phyloP scores from a whole-genome alignment of 2,888 invertebrate species.

The Oasisia sp. region DNA sequence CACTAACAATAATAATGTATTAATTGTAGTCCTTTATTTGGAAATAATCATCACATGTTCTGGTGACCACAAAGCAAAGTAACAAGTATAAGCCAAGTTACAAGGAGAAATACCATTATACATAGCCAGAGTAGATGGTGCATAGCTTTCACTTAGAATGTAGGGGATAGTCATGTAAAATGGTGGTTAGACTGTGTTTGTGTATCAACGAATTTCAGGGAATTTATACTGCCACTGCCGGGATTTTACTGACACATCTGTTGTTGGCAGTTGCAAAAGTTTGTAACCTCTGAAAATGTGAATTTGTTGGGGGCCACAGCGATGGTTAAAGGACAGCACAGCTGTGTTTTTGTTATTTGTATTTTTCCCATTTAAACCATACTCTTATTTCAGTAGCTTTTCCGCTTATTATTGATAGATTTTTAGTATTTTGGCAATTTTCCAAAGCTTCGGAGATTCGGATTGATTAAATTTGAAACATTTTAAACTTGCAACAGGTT shows the following conservation, averaged over 20 bases:
- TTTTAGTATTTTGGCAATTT: background rate
- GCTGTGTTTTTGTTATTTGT: background rate
- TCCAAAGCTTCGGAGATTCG: background rate
- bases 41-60: background rate
- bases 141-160: background rate
- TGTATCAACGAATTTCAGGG: background rate
- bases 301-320: background rate
- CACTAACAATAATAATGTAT: background rate
- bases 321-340: background rate
- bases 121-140: background rate
- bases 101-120: background rate
- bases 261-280: slow-evolving; percentile 10
- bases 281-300: background rate
- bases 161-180: background rate
- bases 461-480: background rate
- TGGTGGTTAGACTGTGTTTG: background rate
- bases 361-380: background rate
- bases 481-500: no score
- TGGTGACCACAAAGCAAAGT: background rate
- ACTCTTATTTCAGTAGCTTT: background rate
- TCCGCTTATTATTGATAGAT: background rate
- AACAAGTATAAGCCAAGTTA: background rate
- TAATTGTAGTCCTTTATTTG: no score
- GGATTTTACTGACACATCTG: background rate
- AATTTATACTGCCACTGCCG: background rate